Conservation (phyloP, 2,797 vertebrate genomes). For the Dermochelys coriacea region DNA sequence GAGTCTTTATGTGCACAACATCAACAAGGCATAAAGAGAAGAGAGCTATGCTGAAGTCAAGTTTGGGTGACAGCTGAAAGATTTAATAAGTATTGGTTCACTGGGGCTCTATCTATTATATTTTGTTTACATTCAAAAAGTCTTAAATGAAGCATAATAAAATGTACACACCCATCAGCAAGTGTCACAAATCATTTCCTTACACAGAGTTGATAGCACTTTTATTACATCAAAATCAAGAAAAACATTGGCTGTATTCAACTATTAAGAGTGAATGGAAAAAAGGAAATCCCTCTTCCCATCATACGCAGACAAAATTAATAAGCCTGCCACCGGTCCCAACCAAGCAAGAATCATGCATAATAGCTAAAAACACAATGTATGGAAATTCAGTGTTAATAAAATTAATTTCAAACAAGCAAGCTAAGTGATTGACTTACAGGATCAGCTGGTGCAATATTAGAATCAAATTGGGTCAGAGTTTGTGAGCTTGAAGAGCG, state of each 20-base stretch:
- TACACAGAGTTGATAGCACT: slow-evolving; percentile 36
- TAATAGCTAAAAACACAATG: slow-evolving; percentile 79
- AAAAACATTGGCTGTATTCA: slow-evolving; percentile 39
- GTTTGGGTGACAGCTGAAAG: background rate
- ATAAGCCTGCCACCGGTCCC: slow-evolving; percentile 73
- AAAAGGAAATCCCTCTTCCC: slow-evolving; percentile 35
- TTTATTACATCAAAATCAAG: slow-evolving; percentile 43
- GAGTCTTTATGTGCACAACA: background rate
- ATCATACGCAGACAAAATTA: slow-evolving; percentile 43
- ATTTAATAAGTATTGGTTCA: background rate
- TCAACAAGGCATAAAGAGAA: background rate
- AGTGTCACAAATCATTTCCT: slow-evolving; percentile 11
- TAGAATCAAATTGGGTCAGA: slow-evolving; percentile 99
- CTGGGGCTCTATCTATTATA: background rate
- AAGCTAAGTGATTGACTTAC: slow-evolving; percentile 99
- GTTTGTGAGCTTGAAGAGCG: slow-evolving; percentile 99
- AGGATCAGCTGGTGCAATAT: slow-evolving; percentile 99
- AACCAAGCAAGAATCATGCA: slow-evolving; percentile 82
- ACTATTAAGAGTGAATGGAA: slow-evolving; percentile 52
- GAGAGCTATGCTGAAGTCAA: background rate
- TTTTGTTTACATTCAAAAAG: background rate
- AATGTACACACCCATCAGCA: accelerated
- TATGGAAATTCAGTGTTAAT: slow-evolving; percentile 90
- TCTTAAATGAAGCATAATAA: background rate
- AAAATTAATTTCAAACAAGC: slow-evolving; percentile 98